Conservation (phyloP, 1,140 invertebrate genomes). For the Sitophilus oryzae region DNA sequence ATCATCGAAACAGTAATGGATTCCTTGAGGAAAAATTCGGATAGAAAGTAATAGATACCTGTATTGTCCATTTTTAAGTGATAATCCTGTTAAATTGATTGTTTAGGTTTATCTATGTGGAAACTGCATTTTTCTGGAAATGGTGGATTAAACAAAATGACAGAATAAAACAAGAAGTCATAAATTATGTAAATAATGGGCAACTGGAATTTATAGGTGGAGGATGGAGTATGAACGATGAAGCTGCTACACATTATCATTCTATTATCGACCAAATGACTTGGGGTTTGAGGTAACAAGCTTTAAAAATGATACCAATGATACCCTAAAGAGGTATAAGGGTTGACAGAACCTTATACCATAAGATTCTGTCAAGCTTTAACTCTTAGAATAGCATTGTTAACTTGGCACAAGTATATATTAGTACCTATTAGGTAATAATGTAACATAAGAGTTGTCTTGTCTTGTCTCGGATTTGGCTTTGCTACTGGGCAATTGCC, state of each 20-base stretch:
- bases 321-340: no score
- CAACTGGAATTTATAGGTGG: slow-evolving; percentile 69
- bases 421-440: no score
- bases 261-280: slow-evolving; percentile 80
- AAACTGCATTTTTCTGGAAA: slow-evolving; percentile 49
- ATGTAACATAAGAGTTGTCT: no score
- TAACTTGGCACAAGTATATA: no score
- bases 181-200: slow-evolving; percentile 49
- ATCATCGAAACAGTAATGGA: slow-evolving; percentile 84
- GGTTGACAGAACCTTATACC: no score
- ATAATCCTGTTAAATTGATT: no score
- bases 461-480: no score
- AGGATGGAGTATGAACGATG: slow-evolving; percentile 75
- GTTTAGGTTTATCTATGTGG: slow-evolving; percentile 40
- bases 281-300: slow-evolving; percentile 56
- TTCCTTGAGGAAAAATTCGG: slow-evolving; percentile 66
- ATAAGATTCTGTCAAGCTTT: no score
- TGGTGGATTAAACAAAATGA: slow-evolving; percentile 63
- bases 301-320: no score
- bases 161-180: slow-evolving; percentile 43
- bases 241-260: slow-evolving; percentile 71
- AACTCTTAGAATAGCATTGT: no score
- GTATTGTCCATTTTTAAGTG: no score
- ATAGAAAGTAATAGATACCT: slow-evolving; percentile 49
- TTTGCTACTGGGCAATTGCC: no score